Percentiles rank a stretch among this genome's conserved stretches.
Conservation (phyloP, 2,888 invertebrate species). For the Chloroclystis v-ata region DNA sequence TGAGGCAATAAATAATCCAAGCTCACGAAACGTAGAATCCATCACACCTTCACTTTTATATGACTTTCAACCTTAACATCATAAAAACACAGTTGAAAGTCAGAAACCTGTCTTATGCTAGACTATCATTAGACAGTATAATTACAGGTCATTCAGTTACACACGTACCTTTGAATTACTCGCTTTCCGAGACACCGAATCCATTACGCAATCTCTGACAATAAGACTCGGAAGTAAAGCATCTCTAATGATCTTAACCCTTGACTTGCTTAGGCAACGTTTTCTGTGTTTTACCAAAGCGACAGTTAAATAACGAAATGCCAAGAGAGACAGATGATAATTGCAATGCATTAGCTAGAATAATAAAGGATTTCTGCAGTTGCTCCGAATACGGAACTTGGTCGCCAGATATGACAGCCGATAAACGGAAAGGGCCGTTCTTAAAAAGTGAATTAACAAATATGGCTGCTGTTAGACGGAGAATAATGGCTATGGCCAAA, state of each 20-base stretch:
- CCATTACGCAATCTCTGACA: slow-evolving; percentile 43
- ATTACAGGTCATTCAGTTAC: slow-evolving; percentile 26
- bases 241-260: slow-evolving; percentile 31
- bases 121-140: slow-evolving; percentile 14
- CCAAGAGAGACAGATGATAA: slow-evolving; percentile 60
- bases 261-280: slow-evolving; percentile 44
- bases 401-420: slow-evolving; percentile 72
- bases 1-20: neutral
- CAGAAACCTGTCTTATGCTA: neutral
- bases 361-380: slow-evolving; percentile 72
- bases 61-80: neutral
- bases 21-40: too few relatives aligned
- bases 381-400: slow-evolving; percentile 73
- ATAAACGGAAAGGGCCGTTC: slow-evolving; percentile 59
- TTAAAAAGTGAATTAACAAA: slow-evolving; percentile 69
- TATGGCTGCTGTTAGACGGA: slow-evolving; percentile 67
- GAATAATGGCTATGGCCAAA: slow-evolving; percentile 66
- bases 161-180: slow-evolving; percentile 32
- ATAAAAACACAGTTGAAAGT: neutral
- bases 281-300: slow-evolving; percentile 63
- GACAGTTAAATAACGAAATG: slow-evolving; percentile 71
- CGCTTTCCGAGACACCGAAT: slow-evolving; percentile 38
- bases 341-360: slow-evolving; percentile 67
- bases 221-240: slow-evolving; percentile 38
- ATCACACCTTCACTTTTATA: neutral